Evolutionary conservation across 2,113 vertebrate genomes (phyloP), one percentile per base, ranked within the genome.

Genomic region (Scalopus aquaticus): DNA sequence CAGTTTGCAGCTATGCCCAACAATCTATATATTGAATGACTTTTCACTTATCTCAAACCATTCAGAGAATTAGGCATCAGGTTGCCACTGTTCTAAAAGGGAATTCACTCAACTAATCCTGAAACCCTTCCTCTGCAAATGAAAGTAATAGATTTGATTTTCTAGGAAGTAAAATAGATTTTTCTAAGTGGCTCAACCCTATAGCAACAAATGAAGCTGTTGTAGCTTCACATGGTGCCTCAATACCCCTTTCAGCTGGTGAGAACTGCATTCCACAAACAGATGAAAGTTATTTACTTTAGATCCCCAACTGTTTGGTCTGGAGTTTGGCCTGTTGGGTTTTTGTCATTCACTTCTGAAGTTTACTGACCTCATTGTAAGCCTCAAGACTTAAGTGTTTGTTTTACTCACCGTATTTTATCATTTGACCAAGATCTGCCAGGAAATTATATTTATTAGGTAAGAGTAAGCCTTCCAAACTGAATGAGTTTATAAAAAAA

Each of bases 121-220:
- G 30, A 95, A 92, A 60, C 42, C 9, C 15, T 85, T 92, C 30
- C 56, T 79, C 60, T 89, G 73, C 51, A 83, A n/a, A 39, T 82
- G 26, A 60, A 78, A n/a, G 39, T n/a, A 42, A 35, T 56, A 78
- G 64, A 74, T 74, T 89, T 69, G 30, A 70, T 95, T 87, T 94
- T 88, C 20, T 42, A 78, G 81, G 69, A 93, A 83, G 70, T 79
- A 70, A 89, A 58, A 84, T 16, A 67, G 67, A 89, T 91, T 90
- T 84, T 91, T 92, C 74, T 81, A 76, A 88, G 74, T 86, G 51
- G 35, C 30, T 37, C n/a, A 85, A 35, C 10, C 44, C 37, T 58
- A 9, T 20, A 79, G 44, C 42, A 95, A 91, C 10, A 92, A 91
- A 93, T 39, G 67, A 84, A 13, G 4, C 24, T 62, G 28, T 64